phyloP scores from a whole-genome alignment of 1,140 invertebrate species.

The Leptoteleia sp. region DNA sequence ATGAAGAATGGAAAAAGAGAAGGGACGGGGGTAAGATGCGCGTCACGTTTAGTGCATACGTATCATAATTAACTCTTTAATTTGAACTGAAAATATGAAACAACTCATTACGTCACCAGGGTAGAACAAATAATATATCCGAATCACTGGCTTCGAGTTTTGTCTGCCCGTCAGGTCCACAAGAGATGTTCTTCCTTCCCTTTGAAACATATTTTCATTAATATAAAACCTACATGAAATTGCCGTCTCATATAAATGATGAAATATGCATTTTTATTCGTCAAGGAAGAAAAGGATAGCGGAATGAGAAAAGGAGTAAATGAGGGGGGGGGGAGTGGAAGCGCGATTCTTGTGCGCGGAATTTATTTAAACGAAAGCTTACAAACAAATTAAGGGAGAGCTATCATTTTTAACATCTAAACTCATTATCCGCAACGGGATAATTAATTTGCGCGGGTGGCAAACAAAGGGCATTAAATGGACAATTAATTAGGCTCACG shows the following conservation, averaged over 20 bases:
- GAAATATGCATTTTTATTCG: conserved; percentile 32
- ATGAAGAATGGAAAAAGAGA: too few relatives aligned
- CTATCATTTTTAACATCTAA: neutral
- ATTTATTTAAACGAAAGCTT: conserved; percentile 32
- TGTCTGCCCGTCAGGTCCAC: neutral
- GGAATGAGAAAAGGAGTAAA: neutral
- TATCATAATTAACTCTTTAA: neutral
- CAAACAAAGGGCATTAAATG: conserved; percentile 15
- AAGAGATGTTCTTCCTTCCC: neutral
- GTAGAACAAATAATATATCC: conserved; percentile 10
- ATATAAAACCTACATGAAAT: conserved; percentile 19
- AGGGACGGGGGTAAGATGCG: too few relatives aligned
- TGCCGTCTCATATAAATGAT: conserved; percentile 18
- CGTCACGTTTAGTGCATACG: neutral
- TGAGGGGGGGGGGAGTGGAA: too few relatives aligned
- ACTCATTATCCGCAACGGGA: conserved; percentile 2
- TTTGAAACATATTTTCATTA: conserved; percentile 12
- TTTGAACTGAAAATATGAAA: conserved; percentile 1
- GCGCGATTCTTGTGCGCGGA: too few relatives aligned
- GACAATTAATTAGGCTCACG: conserved; percentile 32
- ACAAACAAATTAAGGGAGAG: conserved; percentile 23
- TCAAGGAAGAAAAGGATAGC: conserved; percentile 2
- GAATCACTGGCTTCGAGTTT: neutral
- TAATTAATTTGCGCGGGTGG: conserved; percentile 24
- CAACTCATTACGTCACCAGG: neutral